These are phyloP conservation scores for Dendrolimus kikuchii DNA, from an alignment of 1,140 invertebrate genomes.

Conservation along the genomic window DNA sequence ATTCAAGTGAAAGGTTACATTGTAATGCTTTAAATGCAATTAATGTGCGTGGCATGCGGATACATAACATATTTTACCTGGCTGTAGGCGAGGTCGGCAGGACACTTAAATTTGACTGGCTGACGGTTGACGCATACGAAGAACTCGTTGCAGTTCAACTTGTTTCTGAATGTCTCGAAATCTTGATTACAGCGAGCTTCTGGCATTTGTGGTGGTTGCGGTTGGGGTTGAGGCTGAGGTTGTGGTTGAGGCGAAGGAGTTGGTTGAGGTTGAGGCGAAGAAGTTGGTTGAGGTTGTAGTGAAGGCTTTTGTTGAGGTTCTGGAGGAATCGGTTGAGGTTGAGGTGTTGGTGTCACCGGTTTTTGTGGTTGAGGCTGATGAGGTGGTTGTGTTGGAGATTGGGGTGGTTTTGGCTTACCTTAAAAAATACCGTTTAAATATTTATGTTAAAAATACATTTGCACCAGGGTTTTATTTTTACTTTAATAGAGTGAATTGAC, in stretches of 20 bases:
- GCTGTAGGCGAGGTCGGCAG: constrained; percentile 75
- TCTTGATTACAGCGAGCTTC: constrained; percentile 51
- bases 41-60: constrained; percentile 9
- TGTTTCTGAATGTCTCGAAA: constrained; percentile 75
- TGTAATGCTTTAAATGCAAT: not conserved
- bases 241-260: not conserved
- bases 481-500: no score
- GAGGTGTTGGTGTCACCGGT: not conserved
- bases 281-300: not conserved
- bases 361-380: not conserved
- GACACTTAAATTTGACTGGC: constrained; percentile 77
- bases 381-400: not conserved
- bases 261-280: not conserved
- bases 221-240: constrained; percentile 1
- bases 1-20: constrained; percentile 4
- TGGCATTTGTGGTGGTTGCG: constrained; percentile 3
- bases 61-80: constrained; percentile 62
- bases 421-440: no score
- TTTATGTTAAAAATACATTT: no score
- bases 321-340: constrained; percentile 2
- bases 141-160: constrained; percentile 77
- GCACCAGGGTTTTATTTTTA: not conserved
- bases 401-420: no score
- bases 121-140: constrained; percentile 74
- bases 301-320: not conserved